Evolutionary conservation across 2,113 vertebrate genomes (phyloP).

Genomic region (Isurus oxyrinchus): DNA sequence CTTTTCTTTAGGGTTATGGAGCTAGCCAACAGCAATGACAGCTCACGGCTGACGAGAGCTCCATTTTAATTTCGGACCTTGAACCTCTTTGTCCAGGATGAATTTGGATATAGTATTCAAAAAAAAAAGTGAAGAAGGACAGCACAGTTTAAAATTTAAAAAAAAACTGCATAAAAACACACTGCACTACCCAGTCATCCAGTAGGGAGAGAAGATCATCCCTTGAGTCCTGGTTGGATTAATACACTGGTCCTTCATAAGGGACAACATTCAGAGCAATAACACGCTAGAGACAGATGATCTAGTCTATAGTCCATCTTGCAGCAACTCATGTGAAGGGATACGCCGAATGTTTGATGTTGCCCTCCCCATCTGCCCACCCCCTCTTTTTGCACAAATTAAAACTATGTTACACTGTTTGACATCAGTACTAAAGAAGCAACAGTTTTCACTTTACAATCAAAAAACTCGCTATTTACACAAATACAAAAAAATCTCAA

Average conservation of each 20-base stretch:
- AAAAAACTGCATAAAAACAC: neutral
- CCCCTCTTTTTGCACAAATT: neutral
- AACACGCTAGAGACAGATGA: neutral
- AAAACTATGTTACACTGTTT: conserved; percentile 33
- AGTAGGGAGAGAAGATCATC: neutral
- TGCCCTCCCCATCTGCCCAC: neutral
- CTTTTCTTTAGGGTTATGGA: too few species aligned
- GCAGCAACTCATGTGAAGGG: neutral
- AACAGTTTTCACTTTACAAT: conserved; percentile 35
- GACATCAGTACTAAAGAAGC: conserved; percentile 28
- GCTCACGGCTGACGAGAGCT: neutral
- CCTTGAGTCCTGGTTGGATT: neutral
- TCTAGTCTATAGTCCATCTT: neutral
- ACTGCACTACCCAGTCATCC: neutral
- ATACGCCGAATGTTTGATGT: neutral
- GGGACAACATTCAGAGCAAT: neutral
- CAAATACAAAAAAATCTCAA: conserved; percentile 36
- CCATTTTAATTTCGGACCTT: neutral
- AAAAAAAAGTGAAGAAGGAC: neutral
- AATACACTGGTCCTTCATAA: neutral
- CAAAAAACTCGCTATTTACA: conserved; percentile 31
- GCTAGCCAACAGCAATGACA: neutral
- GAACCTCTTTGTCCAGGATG: neutral
- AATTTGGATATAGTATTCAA: neutral
- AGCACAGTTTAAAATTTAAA: neutral